phyloP scores from a whole-genome alignment of 2,888 invertebrate species.

The Eupithecia centaureata region DNA sequence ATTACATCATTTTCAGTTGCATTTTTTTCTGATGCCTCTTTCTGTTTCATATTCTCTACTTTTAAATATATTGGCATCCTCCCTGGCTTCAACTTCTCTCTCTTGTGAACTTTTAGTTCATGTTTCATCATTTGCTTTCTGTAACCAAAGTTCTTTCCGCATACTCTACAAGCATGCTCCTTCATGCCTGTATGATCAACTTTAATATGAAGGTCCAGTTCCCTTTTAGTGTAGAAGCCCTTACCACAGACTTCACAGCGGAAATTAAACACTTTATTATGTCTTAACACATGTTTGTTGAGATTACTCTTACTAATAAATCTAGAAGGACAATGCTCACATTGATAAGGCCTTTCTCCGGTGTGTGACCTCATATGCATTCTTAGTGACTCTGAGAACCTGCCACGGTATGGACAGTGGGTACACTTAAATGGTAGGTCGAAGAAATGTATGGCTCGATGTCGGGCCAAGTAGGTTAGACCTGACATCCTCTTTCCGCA shows the following conservation, averaged over 20 bases:
- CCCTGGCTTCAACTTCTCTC: conserved; percentile 68
- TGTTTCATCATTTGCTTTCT: conserved; percentile 78
- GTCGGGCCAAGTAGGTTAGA: conserved; percentile 64
- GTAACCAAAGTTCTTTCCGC: conserved; percentile 75
- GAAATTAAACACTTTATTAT: conserved; percentile 63
- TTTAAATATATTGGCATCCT: conserved; percentile 71
- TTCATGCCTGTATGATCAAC: conserved; percentile 72
- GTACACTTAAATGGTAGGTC: conserved; percentile 69
- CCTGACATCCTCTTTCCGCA: conserved; percentile 71
- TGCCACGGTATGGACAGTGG: conserved; percentile 71
- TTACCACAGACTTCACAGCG: conserved; percentile 69
- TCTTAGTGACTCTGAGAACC: conserved; percentile 70
- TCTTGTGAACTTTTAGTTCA: conserved; percentile 72
- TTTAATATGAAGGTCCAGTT: conserved; percentile 70
- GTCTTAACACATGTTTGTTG: conserved; percentile 68
- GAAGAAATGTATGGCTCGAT: conserved; percentile 70
- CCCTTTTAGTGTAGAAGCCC: conserved; percentile 67
- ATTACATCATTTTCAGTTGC: background rate
- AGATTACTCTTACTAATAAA: conserved; percentile 76
- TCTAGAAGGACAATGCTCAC: conserved; percentile 65
- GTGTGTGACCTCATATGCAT: conserved; percentile 77
- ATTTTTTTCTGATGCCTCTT: conserved; percentile 10
- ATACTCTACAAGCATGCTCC: conserved; percentile 70
- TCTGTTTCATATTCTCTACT: conserved; percentile 58
- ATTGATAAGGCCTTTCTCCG: conserved; percentile 75